phyloP scores from a whole-genome alignment of 2,113 vertebrate species.

The Mus spicilegus region DNA sequence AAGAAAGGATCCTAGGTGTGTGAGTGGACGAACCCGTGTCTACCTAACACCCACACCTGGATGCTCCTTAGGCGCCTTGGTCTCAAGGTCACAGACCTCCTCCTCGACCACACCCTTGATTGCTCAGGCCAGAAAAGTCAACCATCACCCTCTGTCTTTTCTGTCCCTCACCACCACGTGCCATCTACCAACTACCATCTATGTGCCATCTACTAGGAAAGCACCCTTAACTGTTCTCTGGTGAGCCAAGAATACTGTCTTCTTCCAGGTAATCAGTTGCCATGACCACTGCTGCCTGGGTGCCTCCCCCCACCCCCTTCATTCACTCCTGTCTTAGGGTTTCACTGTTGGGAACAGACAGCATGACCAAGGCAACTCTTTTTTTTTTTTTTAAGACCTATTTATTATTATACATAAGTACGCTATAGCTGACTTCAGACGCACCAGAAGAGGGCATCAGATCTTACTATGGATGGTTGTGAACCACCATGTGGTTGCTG shows the following conservation, averaged over 20 bases:
- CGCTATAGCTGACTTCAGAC: no score
- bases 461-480: no score
- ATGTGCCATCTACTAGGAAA: neutral
- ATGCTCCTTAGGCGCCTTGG: neutral
- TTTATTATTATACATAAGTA: no score
- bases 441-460: no score
- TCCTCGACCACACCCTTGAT: neutral
- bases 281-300: neutral
- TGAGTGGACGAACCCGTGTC: neutral
- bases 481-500: no score
- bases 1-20: neutral
- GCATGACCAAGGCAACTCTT: no score
- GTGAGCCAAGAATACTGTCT: neutral
- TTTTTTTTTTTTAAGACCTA: no score
- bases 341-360: no score
- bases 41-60: neutral
- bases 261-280: neutral
- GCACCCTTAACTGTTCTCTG: neutral
- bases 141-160: neutral
- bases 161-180: neutral
- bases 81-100: neutral
- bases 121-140: neutral
- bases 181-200: neutral
- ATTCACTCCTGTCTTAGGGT: neutral
- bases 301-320: no score